Base-by-base conservation (phyloP, 2,797 vertebrate genomes). In the Brachyrhaphis roseni region DNA sequence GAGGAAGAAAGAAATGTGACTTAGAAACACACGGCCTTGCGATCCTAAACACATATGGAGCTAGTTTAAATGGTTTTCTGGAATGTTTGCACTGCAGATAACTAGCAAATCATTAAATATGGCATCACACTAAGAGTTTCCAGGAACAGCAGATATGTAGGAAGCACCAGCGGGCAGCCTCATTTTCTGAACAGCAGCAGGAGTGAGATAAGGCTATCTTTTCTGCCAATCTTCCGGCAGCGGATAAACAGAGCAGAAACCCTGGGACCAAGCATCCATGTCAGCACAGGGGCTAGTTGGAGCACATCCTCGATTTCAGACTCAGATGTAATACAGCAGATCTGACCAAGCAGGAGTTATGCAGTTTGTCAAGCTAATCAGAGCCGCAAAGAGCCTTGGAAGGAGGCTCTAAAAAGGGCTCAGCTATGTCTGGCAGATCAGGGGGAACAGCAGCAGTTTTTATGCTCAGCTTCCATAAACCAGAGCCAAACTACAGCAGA, bases 141-240 rank as follows among this genome's bases (percentile, higher is more conserved):
- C 85, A 78, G 82, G 72, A 68, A 78, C 74, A 74, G 5, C 72
- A 70, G 66, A 41, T 34, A 77, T 28, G 43, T 46, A 71, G 70
- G 64, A 82, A 76, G 78, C 62, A 53, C 73, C 62, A 77, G 59
- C 8, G 43, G 66, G 74, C 75, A 47, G 51, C 81, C 26, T 78
- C 10, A 39, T 45, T 68, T 31, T 66, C 76, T 53, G n/a, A 79
- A 76, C 80, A 80, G 84, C 78, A 92, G 31, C 76, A 74, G 80
- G 39, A 76, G 77, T 72, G 80, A 72, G 91, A 93, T 92, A 88
- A 89, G 81, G 41, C 59, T 80, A 84, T 90, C 84, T 77, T 5
- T 41, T 20, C 76, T 77, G 82, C 80, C 78, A 82, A 86, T 87
- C 78, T 80, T 41, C 73, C 71, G 34, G 82, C 84, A 85, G 77